Base-by-base conservation (phyloP, 2,888 invertebrate genomes). In the Patella ulyssiponensis region DNA sequence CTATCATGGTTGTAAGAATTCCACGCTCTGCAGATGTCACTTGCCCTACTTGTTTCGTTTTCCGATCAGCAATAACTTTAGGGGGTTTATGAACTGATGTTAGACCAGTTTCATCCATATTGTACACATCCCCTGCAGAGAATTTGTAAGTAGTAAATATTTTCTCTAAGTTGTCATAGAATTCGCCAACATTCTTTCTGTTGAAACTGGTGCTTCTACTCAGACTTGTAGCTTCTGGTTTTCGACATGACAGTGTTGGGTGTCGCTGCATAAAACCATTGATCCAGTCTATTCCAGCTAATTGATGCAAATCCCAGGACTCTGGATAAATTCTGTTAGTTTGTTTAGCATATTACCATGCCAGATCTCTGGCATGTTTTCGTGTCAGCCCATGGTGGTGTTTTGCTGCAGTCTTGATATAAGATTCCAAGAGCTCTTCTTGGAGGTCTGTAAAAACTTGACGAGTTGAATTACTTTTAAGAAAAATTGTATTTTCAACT, bases 201-300 rank as follows among this genome's bases (percentile, higher is more conserved):
- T 83, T 83, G 75, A 83, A 83, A 56, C 77, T 77, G 15, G 82
- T 79, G 3, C 78, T 78, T 33, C 83, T 20, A 17, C 73, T 64
- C 17, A 84, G 53, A 58, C 80, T 80, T 27, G 83, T 84, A 3
- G 80, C 80, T 71, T 85, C 79, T 27, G 85, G 85, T 33, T 52
- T 56, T 20, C 85, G 33, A 4, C 77, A 7, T 4, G 82, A 80
- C 3, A 84, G 75, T 17, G 14, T 9, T 54, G 69, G 52, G 33
- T 82, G 74, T 9, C 82, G 76, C 58, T 77, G 75, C 74, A 77
- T 52, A 64, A 81, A 81, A 12, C 71, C 72, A 11, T 17, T 52
- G 53, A 83, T 77, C 85, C 84, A 85, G 64, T 84, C 82, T 70
- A 56, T 70, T 9, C 82, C 83, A 11, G 83, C 82, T 3, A 27